Evolutionary conservation across 1,140 invertebrate species (phyloP).

Genomic region (Drosophila kanapiae): DNA sequence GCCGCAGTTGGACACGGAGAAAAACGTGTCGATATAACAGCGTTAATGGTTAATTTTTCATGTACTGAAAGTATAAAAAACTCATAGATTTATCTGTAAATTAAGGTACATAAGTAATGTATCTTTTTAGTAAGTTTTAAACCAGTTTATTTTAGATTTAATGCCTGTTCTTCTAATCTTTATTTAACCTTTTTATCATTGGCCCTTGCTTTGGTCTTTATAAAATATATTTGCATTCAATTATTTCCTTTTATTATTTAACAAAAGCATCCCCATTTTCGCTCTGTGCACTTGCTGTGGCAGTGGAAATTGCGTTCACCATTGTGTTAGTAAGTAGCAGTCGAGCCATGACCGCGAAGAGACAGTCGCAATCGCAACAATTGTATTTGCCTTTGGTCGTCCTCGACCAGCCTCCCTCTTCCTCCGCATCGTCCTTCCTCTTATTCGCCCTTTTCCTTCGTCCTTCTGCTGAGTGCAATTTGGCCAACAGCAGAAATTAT

Average conservation of each 20-base stretch:
- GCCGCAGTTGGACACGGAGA: constrained; percentile 31
- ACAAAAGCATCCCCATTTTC: not conserved
- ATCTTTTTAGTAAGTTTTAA: no score
- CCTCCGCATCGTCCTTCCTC: not conserved
- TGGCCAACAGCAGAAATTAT: constrained; percentile 80
- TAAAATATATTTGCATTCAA: no score
- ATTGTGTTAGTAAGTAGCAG: constrained; percentile 61
- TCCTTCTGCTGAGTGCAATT: constrained; percentile 58
- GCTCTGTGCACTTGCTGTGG: constrained; percentile 15
- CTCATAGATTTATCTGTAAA: no score
- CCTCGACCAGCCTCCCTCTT: constrained; percentile 13
- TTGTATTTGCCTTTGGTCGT: constrained; percentile 63
- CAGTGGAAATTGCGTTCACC: constrained; percentile 49
- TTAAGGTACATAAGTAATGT: no score
- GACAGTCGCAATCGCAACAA: constrained; percentile 74
- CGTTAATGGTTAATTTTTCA: not conserved
- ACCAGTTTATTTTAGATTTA: no score
- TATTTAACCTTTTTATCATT: no score
- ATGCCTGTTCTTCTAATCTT: no score
- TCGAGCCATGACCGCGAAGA: constrained; percentile 65
- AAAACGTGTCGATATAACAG: not conserved
- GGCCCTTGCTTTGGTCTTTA: no score
- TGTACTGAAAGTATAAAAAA: not conserved
- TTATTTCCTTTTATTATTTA: no score
- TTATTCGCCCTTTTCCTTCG: not conserved